Base-by-base conservation (phyloP, 2,113 vertebrate genomes). In the Prunella fulvescens region DNA sequence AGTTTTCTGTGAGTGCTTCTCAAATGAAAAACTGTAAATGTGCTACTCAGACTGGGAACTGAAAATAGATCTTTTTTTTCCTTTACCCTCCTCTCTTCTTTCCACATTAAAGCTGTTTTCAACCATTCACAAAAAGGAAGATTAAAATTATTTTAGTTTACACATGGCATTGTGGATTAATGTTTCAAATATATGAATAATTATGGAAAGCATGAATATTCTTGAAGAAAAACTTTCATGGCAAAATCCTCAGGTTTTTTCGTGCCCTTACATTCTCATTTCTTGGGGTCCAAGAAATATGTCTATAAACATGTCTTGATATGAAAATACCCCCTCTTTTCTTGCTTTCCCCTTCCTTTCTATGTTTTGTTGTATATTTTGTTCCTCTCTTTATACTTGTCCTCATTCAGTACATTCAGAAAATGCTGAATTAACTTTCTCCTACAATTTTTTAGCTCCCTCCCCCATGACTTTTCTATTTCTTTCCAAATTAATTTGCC, bases 401-500 rank as follows among this genome's bases (percentile, higher is more conserved):
- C 7, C 6, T 90, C n/a, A 86, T 92, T 92, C 47, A 78, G 19
- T 73, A 67, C 35, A 31, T 73, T 83, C 69, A 81, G 64, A 88
- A 94, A 90, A 92, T 62, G 64, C 80, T 94, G 91, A 96, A 92
- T 93, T 78, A 92, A 86, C 54, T 93, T 96, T 82, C 74, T 76
- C 26, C 56, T 78, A 77, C 35, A 69, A 56, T 83, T 93, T 94
- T 86, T 94, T 7, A 12, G 18, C 48, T 94, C 56, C 47, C 44
- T 91, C 67, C 84, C 22, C 53, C 72, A 57, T 23, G 62, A 90
- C 56, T 91, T 93, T 86, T 83, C 72, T 81, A 78, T 95, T 93
- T 92, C 90, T 95, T 96, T 88, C 92, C 82, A 95, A 94, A 97
- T 97, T 90, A 95, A 96, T 96, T 96, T 96, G 92, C 69, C 60